These are phyloP conservation scores for Ciconia boyciana DNA, from an alignment of 2,113 vertebrate genomes.

Conservation along the genomic window DNA sequence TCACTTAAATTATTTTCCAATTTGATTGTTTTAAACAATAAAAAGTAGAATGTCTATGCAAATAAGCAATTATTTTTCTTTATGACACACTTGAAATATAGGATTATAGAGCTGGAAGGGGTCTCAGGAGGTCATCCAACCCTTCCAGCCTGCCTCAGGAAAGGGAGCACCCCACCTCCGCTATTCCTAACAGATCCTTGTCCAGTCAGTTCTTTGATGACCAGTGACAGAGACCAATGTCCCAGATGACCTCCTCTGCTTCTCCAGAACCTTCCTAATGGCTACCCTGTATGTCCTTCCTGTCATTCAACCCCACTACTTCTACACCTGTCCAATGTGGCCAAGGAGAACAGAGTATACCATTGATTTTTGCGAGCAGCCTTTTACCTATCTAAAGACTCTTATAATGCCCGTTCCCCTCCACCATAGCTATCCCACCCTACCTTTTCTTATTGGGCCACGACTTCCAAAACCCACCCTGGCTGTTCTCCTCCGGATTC, in stretches of 20 bases:
- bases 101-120: neutral
- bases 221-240: neutral
- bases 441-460: neutral
- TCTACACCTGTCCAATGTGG: neutral
- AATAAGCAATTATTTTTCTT: neutral
- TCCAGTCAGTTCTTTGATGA: neutral
- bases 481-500: neutral
- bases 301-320: neutral
- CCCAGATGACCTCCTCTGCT: neutral
- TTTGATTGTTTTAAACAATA: neutral
- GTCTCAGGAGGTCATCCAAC: neutral
- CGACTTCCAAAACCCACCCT: neutral
- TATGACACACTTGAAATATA: neutral
- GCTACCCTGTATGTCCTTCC: neutral
- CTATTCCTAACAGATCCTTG: neutral
- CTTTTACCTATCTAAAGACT: neutral
- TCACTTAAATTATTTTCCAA: neutral
- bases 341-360: neutral
- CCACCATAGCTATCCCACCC: neutral
- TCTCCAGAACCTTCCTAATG: neutral
- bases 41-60: neutral
- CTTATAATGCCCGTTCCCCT: neutral
- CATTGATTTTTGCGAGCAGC: neutral
- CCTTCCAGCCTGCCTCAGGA: neutral
- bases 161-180: neutral